Conservation (phyloP, 1,140 invertebrate species). For the Calephelis virginiensis region DNA sequence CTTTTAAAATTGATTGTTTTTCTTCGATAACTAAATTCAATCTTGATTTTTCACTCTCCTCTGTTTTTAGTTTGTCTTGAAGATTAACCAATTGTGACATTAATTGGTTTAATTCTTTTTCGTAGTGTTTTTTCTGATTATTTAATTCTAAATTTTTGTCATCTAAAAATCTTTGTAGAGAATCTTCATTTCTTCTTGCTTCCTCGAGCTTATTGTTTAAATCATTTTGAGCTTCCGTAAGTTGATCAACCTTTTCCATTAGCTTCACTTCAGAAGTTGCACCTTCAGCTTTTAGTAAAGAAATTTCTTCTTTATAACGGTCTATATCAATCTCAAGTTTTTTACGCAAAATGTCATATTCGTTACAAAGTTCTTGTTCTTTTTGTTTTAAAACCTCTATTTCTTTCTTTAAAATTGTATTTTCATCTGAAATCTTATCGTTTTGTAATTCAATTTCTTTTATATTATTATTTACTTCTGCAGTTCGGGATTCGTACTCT, state of each 20-base stretch:
- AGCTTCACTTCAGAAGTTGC: constrained; percentile 70
- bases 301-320: constrained; percentile 66
- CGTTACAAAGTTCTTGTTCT: constrained; percentile 60
- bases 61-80: constrained; percentile 49
- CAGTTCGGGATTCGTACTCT: constrained; percentile 48
- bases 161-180: constrained; percentile 68
- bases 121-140: constrained; percentile 55
- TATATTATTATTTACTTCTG: constrained; percentile 43
- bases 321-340: constrained; percentile 66
- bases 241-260: constrained; percentile 74
- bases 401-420: constrained; percentile 66
- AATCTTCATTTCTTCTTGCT: constrained; percentile 69
- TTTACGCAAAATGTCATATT: constrained; percentile 57
- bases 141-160: constrained; percentile 62
- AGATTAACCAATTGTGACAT: constrained; percentile 46
- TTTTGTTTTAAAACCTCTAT: constrained; percentile 63
- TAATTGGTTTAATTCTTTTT: constrained; percentile 58
- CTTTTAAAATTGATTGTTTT: constrained; percentile 70
- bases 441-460: constrained; percentile 52
- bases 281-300: constrained; percentile 63
- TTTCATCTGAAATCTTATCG: constrained; percentile 63
- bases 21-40: constrained; percentile 55
- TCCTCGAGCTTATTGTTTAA: constrained; percentile 75
- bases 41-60: constrained; percentile 46
- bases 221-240: constrained; percentile 73